phyloP scores from a whole-genome alignment of 1,140 invertebrate genomes.

The Ylistrum balloti region DNA sequence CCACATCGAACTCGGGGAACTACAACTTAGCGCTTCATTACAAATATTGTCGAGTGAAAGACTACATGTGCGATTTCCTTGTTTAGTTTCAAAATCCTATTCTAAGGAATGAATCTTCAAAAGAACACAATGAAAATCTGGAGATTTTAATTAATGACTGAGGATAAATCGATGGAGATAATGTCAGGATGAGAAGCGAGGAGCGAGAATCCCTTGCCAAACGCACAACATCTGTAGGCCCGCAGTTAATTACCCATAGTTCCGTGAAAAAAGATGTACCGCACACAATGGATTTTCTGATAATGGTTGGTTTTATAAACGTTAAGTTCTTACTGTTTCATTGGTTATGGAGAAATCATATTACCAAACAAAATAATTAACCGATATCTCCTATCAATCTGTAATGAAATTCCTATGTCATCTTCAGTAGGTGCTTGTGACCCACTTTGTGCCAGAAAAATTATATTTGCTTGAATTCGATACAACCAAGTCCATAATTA shows the following conservation, averaged over 20 bases:
- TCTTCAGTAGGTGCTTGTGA: background rate
- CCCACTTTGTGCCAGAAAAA: background rate
- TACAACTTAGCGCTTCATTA: background rate
- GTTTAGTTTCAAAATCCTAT: background rate
- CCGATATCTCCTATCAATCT: no score
- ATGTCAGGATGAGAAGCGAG: background rate
- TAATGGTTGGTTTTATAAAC: no score
- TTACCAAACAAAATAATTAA: no score
- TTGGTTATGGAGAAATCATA: background rate
- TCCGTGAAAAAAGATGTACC: background rate
- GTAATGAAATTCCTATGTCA: no score
- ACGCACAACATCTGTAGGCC: background rate
- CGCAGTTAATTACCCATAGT: conserved; percentile 33
- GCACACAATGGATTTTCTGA: background rate
- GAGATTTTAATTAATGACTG: background rate
- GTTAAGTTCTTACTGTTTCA: background rate
- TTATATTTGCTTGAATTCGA: background rate
- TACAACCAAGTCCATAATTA: background rate
- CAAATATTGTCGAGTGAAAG: background rate
- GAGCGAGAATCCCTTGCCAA: background rate
- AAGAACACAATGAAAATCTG: background rate
- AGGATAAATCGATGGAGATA: background rate
- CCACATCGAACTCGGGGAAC: background rate
- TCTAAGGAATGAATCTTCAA: background rate
- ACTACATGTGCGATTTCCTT: background rate